Percentiles rank a stretch among this genome's conserved stretches.
These are phyloP conservation scores for Ichneumoninae sp. DNA, from an alignment of 2,888 invertebrate genomes.

Conservation along the genomic window DNA sequence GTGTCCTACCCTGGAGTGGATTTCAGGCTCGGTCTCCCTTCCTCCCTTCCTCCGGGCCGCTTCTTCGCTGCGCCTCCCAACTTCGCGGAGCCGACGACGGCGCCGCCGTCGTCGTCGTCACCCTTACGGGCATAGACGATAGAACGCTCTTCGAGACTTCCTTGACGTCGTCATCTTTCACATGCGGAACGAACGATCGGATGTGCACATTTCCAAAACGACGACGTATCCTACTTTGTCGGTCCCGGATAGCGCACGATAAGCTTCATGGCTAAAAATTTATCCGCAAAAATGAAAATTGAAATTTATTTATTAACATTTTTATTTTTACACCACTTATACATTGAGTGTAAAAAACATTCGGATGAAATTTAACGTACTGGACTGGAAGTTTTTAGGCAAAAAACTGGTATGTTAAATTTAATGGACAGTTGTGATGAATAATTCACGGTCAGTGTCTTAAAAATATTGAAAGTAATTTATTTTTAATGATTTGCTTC, in stretches of 20 bases:
- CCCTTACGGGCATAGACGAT: slow-evolving; percentile 53
- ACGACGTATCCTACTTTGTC: no score
- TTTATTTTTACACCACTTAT: not conserved
- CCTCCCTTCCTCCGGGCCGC: slow-evolving; percentile 61
- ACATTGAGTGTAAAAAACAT: not conserved
- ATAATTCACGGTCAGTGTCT: no score
- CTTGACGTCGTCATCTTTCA: not conserved
- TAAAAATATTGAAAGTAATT: no score
- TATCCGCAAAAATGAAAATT: no score
- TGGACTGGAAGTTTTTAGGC: no score
- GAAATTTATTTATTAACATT: not conserved
- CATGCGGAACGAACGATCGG: not conserved
- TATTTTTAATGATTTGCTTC: no score
- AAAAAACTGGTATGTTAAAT: no score
- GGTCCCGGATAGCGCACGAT: no score
- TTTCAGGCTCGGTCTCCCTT: slow-evolving; percentile 55
- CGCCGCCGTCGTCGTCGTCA: slow-evolving; percentile 16
- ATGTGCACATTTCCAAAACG: not conserved
- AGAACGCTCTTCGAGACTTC: slow-evolving; percentile 8
- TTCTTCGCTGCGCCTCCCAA: slow-evolving; percentile 49
- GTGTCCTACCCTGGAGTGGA: slow-evolving; percentile 50
- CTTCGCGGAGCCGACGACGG: slow-evolving; percentile 43
- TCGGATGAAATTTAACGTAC: no score
- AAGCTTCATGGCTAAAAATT: no score
- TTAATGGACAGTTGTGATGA: no score